These are phyloP conservation scores for Danaus plexippus DNA, from an alignment of 1,140 invertebrate species.

Conservation along the genomic window DNA sequence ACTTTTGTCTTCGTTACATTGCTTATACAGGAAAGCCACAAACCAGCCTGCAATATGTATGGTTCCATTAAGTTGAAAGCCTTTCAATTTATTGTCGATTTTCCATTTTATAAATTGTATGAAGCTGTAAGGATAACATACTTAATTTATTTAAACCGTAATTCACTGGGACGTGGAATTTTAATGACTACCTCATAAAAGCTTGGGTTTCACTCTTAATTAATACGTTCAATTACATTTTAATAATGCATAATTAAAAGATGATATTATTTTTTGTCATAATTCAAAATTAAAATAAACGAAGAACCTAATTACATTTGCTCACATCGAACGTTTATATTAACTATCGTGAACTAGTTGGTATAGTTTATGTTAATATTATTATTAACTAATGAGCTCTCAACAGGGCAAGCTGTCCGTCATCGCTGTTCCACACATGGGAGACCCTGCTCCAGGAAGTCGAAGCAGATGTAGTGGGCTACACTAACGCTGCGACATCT, in stretches of 20 bases:
- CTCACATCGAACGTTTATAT: too few species aligned
- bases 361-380: too few species aligned
- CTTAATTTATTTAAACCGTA: conserved; percentile 17
- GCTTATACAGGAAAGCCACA: too few species aligned
- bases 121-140: conserved; percentile 16
- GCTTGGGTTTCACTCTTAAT: neutral
- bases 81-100: conserved; percentile 43
- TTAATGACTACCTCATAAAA: conserved; percentile 3
- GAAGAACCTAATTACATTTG: too few species aligned
- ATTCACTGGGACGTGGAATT: conserved; percentile 9
- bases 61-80: conserved; percentile 36
- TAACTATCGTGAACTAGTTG: too few species aligned
- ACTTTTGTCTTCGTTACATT: too few species aligned
- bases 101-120: conserved; percentile 35
- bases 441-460: conserved; percentile 93
- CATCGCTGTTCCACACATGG: conserved; percentile 91
- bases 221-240: conserved; percentile 5
- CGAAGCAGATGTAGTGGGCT: conserved; percentile 91
- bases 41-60: neutral
- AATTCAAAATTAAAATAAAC: too few species aligned
- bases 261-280: neutral
- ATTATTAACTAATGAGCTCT: conserved; percentile 14
- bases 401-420: conserved; percentile 82
- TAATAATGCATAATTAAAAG: neutral
- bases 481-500: conserved; percentile 89